phyloP scores from a whole-genome alignment of 2,113 vertebrate genomes.

The Prietella phreatophila region DNA sequence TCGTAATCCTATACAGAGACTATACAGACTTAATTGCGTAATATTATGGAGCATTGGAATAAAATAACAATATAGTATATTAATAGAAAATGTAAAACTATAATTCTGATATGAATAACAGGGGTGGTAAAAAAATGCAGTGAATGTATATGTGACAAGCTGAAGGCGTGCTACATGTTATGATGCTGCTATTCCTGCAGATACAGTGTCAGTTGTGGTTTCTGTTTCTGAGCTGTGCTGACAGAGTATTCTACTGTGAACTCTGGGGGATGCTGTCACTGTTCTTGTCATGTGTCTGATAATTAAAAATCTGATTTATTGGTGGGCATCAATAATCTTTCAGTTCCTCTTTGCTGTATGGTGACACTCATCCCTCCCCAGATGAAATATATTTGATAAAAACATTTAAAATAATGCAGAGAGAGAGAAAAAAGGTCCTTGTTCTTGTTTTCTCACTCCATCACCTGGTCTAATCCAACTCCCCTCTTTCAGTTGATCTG shows the following conservation, averaged over 20 bases:
- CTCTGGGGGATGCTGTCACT: conserved; percentile 68
- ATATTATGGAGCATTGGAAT: neutral
- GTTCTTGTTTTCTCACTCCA: conserved; percentile 54
- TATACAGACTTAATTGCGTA: neutral
- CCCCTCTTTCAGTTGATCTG: conserved; percentile 70
- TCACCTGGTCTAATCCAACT: conserved; percentile 48
- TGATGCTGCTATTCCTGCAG: conserved; percentile 65
- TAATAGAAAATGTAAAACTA: neutral
- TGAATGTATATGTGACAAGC: conserved; percentile 28
- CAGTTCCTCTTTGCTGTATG: conserved; percentile 62
- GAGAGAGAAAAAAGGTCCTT: conserved; percentile 37
- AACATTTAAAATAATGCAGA: conserved; percentile 47
- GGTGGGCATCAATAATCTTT: conserved; percentile 75
- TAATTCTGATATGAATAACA: neutral
- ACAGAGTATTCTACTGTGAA: conserved; percentile 80
- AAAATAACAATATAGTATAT: neutral
- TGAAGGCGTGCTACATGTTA: conserved; percentile 59
- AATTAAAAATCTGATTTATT: conserved; percentile 90
- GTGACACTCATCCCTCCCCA: conserved; percentile 78
- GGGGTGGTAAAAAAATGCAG: neutral
- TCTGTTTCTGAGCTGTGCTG: conserved; percentile 62
- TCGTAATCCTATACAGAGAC: neutral
- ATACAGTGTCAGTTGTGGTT: conserved; percentile 60
- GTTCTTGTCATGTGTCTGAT: conserved; percentile 83
- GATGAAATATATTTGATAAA: conserved; percentile 83